phyloP scores from a whole-genome alignment of 2,888 invertebrate genomes.

The Morinoia aosen region DNA sequence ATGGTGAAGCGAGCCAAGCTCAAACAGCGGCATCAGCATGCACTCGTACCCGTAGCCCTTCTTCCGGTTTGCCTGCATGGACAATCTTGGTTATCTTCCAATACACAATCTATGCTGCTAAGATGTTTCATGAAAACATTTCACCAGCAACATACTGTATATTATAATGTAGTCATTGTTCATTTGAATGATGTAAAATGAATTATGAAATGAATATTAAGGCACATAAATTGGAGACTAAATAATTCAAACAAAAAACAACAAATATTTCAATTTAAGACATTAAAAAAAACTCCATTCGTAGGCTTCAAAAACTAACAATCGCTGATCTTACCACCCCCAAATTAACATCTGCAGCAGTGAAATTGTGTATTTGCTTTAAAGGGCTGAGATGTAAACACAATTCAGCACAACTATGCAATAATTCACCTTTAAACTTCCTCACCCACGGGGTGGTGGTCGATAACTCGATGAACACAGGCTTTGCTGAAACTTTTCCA shows the following conservation, averaged over 20 bases:
- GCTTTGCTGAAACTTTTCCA: no score
- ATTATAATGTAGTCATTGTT: neutral
- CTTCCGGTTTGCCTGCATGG: constrained; percentile 70
- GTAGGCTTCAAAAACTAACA: neutral
- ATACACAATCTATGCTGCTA: neutral
- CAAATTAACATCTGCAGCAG: no score
- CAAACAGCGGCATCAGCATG: constrained; percentile 93
- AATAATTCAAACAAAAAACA: neutral
- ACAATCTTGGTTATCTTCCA: neutral
- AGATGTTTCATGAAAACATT: neutral
- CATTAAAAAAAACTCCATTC: neutral
- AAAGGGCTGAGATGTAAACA: no score
- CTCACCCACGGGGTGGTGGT: no score
- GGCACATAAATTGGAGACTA: neutral
- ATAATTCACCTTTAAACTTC: no score
- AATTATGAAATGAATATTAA: neutral
- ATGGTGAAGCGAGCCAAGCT: constrained; percentile 93
- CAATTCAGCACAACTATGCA: no score
- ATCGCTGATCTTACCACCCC: no score
- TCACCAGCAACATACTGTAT: neutral
- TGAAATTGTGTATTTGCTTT: no score
- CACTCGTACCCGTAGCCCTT: constrained; percentile 89
- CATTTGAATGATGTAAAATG: neutral
- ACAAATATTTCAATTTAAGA: neutral
- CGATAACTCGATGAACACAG: no score